Conservation (phyloP, 2,797 vertebrate genomes). For the Tolypeutes matacus region DNA sequence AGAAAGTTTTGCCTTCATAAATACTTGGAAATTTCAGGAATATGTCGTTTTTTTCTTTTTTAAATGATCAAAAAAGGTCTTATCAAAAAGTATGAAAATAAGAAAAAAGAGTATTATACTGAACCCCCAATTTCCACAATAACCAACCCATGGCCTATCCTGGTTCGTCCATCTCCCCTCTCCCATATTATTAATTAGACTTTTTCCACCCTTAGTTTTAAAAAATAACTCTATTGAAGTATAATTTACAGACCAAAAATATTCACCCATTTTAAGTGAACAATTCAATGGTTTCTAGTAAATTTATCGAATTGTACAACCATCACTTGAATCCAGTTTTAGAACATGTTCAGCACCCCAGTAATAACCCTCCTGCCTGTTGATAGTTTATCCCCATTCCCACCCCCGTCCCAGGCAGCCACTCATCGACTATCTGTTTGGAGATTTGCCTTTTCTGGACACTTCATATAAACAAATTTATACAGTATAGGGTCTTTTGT, state of each 20-base stretch:
- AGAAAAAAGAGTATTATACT: not conserved
- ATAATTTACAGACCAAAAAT: conserved; percentile 55
- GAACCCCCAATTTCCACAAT: not conserved
- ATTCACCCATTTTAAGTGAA: conserved; percentile 16
- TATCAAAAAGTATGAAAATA: not conserved
- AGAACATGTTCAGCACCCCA: not conserved
- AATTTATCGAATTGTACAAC: not conserved
- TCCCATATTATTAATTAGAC: not conserved
- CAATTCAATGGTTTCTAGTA: conserved; percentile 33
- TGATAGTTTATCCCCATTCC: not conserved
- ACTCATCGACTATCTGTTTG: not conserved
- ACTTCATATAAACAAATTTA: not conserved
- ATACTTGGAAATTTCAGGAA: conserved; percentile 40
- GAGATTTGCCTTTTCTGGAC: conserved; percentile 9
- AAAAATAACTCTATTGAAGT: not conserved
- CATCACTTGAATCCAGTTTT: conserved; percentile 3
- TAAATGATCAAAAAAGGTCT: not conserved
- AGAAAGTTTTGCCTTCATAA: conserved; percentile 32
- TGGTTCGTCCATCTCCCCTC: not conserved
- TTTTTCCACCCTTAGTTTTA: not conserved
- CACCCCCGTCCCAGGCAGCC: not conserved
- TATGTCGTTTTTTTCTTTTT: not conserved
- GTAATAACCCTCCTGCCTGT: not conserved
- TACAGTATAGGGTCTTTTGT: not conserved
- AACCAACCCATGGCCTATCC: not conserved